A percentile compares a stretch with the other conserved stretches of the same genome.
phyloP scores from a whole-genome alignment of 2,888 invertebrate species.

The Cephalotes varians region DNA sequence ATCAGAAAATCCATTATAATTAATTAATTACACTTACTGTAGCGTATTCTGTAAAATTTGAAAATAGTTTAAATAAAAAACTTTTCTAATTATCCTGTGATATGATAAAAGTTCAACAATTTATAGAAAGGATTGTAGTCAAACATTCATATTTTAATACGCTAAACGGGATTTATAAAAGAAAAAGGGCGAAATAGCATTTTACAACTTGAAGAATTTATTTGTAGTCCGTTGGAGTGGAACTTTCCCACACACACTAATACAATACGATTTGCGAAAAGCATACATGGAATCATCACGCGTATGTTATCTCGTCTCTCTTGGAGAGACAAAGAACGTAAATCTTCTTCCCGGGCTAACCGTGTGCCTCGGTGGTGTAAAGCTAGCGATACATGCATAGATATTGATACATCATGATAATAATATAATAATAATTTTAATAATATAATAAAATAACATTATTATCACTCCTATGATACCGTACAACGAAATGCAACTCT shows the following conservation, averaged over 20 bases:
- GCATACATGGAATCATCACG: conserved; percentile 76
- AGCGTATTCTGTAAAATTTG: neutral
- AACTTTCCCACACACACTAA: conserved; percentile 75
- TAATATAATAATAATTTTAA: conserved; percentile 71
- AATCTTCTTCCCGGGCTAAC: conserved; percentile 68
- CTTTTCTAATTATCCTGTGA: neutral
- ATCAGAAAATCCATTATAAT: neutral
- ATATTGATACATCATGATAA: conserved; percentile 70
- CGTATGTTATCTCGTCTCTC: conserved; percentile 72
- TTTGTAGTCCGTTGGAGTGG: conserved; percentile 81
- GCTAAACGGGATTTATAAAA: neutral
- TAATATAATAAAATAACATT: conserved; percentile 81
- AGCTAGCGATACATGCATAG: conserved; percentile 77
- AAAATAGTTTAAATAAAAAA: neutral
- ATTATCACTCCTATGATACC: conserved; percentile 83
- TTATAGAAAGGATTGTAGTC: neutral
- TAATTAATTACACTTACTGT: neutral
- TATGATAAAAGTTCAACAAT: neutral
- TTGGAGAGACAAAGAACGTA: conserved; percentile 65
- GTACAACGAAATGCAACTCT: conserved; percentile 80
- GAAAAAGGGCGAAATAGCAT: conserved; percentile 67
- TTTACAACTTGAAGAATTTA: conserved; percentile 84
- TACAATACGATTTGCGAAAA: conserved; percentile 82
- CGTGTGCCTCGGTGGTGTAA: conserved; percentile 73
- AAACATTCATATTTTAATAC: neutral